Percentiles rank a stretch among this genome's conserved stretches.
Conservation (phyloP, 2,797 vertebrate species). For the Oreortyx pictus region DNA sequence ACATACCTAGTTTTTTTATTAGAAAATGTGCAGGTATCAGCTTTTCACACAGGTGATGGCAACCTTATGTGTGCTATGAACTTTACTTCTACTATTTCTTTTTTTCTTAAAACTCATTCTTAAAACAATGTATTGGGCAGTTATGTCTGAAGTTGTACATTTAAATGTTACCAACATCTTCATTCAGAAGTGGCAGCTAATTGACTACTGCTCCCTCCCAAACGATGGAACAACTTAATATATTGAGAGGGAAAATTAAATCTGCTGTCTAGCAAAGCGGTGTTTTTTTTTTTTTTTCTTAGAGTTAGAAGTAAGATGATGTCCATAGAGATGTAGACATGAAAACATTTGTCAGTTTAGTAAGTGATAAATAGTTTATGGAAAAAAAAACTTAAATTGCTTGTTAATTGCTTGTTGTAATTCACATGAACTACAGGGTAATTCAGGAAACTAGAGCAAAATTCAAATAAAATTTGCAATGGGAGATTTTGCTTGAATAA, state of each 20-base stretch:
- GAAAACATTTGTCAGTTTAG: neutral
- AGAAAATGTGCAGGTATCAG: too few species aligned
- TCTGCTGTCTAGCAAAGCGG: neutral
- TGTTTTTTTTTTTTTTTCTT: neutral
- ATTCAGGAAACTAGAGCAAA: neutral
- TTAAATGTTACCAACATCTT: too few species aligned
- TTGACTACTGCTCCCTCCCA: neutral
- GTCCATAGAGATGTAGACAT: neutral
- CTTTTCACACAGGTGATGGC: too few species aligned
- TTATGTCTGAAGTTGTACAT: too few species aligned
- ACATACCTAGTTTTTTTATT: too few species aligned
- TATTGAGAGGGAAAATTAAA: neutral
- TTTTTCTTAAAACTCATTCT: too few species aligned
- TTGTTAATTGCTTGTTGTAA: neutral
- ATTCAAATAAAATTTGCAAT: neutral
- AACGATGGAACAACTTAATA: neutral
- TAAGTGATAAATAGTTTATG: too few species aligned
- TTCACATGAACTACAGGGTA: neutral
- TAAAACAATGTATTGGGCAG: too few species aligned
- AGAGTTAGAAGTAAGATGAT: neutral
- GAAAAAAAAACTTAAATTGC: too few species aligned
- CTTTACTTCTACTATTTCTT: too few species aligned
- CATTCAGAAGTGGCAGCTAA: neutral
- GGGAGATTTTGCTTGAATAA: neutral
- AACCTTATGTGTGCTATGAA: too few species aligned